A percentile compares a stretch with the other conserved stretches of the same genome.
phyloP scores from a whole-genome alignment of 1,140 invertebrate genomes.

The Pemphigus obesinymphae region DNA sequence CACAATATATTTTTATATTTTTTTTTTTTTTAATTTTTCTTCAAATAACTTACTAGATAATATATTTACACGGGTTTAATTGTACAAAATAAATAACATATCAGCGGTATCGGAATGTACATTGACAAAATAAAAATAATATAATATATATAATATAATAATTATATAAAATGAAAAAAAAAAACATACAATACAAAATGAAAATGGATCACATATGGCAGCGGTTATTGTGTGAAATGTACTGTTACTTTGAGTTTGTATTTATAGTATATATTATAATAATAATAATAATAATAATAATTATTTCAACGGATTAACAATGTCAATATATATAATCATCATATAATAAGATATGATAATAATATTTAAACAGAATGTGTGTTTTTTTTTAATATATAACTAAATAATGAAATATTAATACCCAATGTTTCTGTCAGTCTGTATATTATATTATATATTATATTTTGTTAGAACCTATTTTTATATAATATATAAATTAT shows the following conservation, averaged over 20 bases:
- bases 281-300: slow-evolving; percentile 14
- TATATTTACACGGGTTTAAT: slow-evolving; percentile 24
- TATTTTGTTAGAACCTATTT: slow-evolving; percentile 25
- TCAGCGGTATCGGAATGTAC: slow-evolving; percentile 36
- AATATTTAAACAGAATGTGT: slow-evolving; percentile 27
- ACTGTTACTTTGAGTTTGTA: not conserved
- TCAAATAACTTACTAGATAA: slow-evolving; percentile 31
- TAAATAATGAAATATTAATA: slow-evolving; percentile 41
- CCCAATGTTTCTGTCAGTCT: slow-evolving; percentile 41
- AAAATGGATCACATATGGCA: slow-evolving; percentile 35
- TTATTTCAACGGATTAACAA: slow-evolving; percentile 40
- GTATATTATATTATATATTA: slow-evolving; percentile 21
- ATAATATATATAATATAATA: not conserved
- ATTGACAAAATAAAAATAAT: slow-evolving; percentile 25
- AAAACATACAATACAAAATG: not conserved
- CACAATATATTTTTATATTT: not conserved
- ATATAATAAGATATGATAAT: slow-evolving; percentile 11
- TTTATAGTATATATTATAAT: not conserved
- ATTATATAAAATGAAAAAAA: not conserved
- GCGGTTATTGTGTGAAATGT: slow-evolving; percentile 24
- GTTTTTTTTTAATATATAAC: slow-evolving; percentile 18
- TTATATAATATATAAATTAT: not conserved
- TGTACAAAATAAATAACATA: slow-evolving; percentile 39
- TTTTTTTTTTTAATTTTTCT: not conserved
- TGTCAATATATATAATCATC: slow-evolving; percentile 27